Percentiles rank a stretch among this genome's conserved stretches.
These are phyloP conservation scores for Lepidurus couesii DNA, from an alignment of 1,140 invertebrate species.

Conservation along the genomic window DNA sequence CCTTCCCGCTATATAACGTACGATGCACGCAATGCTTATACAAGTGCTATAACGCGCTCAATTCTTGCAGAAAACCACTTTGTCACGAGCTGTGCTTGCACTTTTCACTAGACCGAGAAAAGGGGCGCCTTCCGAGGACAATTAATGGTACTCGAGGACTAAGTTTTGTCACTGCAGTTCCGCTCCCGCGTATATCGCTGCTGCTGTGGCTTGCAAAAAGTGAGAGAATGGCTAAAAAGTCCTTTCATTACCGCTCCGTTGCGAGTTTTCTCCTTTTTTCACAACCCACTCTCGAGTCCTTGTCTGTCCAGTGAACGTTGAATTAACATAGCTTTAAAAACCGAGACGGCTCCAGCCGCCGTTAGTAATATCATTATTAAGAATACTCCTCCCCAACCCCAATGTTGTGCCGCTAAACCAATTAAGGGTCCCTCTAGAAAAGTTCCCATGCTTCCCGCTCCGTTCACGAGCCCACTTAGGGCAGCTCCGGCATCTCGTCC, in stretches of 20 bases:
- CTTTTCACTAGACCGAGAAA: not conserved
- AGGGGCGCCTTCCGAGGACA: not conserved
- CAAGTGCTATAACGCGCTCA: not conserved
- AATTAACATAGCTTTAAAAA: constrained; percentile 41
- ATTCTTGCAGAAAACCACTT: not conserved
- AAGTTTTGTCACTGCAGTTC: not conserved
- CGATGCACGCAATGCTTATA: not conserved
- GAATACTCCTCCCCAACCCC: constrained; percentile 52
- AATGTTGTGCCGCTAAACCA: constrained; percentile 45
- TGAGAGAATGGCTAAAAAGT: not conserved
- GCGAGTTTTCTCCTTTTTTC: not conserved
- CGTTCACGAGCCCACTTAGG: constrained; percentile 47
- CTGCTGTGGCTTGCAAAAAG: not conserved
- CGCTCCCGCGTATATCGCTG: not conserved
- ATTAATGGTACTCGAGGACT: not conserved
- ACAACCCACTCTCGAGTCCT: not conserved
- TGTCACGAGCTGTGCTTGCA: not conserved
- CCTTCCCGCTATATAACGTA: not conserved
- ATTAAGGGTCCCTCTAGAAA: constrained; percentile 52
- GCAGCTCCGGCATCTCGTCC: constrained; percentile 48
- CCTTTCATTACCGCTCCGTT: not conserved
- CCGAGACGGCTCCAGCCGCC: constrained; percentile 42
- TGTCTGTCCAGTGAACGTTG: not conserved
- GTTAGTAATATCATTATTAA: constrained; percentile 48
- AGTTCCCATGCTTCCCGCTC: constrained; percentile 51